These are phyloP conservation scores for Chionodraco myersi DNA, from an alignment of 2,113 vertebrate genomes.

Conservation along the genomic window DNA sequence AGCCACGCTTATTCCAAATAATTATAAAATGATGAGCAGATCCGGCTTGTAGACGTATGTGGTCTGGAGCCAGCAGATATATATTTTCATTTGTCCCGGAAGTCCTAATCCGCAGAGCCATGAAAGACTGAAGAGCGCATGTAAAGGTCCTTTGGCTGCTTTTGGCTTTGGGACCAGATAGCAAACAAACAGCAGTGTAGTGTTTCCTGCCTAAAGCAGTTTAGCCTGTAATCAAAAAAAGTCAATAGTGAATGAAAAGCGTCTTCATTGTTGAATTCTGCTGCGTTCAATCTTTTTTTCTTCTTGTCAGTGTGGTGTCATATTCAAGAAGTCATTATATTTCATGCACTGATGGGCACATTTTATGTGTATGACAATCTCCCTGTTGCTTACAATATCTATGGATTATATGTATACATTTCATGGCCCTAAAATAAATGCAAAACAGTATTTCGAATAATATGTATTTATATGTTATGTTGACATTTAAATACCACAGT, in stretches of 20 bases:
- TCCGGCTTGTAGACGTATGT: background rate
- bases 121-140: constrained; percentile 55
- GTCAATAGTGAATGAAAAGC: constrained; percentile 45
- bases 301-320: background rate
- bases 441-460: no score
- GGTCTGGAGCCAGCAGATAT: constrained; percentile 31
- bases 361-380: background rate
- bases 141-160: constrained; percentile 35
- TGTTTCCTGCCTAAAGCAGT: constrained; percentile 31
- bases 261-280: background rate
- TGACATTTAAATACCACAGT: background rate
- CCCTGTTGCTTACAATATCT: background rate
- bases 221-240: constrained; percentile 52
- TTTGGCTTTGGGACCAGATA: constrained; percentile 25
- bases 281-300: constrained; percentile 11
- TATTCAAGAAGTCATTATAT: constrained; percentile 1
- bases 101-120: constrained; percentile 34
- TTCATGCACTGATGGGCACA: background rate
- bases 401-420: background rate
- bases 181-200: constrained; percentile 1
- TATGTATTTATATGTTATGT: background rate
- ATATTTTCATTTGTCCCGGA: constrained; percentile 15
- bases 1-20: background rate
- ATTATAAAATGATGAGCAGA: background rate
- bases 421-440: no score